Evolutionary conservation across 2,888 invertebrate genomes (phyloP).

Genomic region (Eurytoma adleriae): DNA sequence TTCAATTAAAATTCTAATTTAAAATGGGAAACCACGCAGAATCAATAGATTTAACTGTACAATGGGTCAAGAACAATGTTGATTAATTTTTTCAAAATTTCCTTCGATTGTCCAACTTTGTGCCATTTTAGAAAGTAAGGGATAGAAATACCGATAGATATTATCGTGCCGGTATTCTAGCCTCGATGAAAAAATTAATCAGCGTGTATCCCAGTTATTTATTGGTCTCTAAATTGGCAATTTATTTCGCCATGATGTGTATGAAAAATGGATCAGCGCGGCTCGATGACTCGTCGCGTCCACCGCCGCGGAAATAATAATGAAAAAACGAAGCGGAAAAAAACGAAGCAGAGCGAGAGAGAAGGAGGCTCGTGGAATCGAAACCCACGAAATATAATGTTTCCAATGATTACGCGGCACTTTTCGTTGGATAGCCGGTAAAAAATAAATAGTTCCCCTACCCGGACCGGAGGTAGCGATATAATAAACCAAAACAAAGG

Average conservation of each 20-base stretch:
- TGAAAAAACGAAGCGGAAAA: constrained; percentile 16
- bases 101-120: no score
- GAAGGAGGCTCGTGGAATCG: constrained; percentile 8
- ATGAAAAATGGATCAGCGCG: constrained; percentile 27
- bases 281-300: constrained; percentile 13
- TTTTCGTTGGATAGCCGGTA: constrained; percentile 23
- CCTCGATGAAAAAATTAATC: constrained; percentile 14
- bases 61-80: no score
- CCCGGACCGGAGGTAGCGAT: constrained; percentile 8
- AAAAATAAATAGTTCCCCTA: constrained; percentile 50
- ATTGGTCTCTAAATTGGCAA: constrained; percentile 16
- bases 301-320: constrained; percentile 17
- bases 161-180: no score
- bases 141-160: no score
- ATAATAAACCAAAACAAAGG: constrained; percentile 53
- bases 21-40: no score
- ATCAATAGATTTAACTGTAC: no score
- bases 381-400: constrained; percentile 55
- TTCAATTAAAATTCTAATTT: no score
- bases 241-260: constrained; percentile 24
- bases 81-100: no score
- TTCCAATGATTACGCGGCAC: constrained; percentile 55
- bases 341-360: constrained; percentile 9
- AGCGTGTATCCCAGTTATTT: constrained; percentile 17
- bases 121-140: no score